Conservation (phyloP, 2,797 vertebrate genomes). For the Chrysocyon brachyurus region DNA sequence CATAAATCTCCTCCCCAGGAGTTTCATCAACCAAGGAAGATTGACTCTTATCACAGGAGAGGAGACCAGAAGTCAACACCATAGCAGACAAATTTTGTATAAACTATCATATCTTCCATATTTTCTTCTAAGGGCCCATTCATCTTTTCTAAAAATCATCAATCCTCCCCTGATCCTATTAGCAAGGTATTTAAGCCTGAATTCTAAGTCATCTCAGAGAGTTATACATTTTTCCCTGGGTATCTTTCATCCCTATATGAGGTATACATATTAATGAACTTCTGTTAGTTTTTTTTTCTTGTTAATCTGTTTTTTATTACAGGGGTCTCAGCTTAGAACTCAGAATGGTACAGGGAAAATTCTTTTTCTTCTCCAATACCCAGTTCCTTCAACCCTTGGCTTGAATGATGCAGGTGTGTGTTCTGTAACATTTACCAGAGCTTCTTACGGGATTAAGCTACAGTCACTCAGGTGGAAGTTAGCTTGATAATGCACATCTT, state of each 20-base stretch:
- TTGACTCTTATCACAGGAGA: background rate
- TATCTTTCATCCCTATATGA: background rate
- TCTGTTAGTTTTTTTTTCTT: background rate
- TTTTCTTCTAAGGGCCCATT: background rate
- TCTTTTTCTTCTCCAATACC: background rate
- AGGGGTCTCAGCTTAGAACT: background rate
- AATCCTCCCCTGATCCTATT: background rate
- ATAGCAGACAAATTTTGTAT: background rate
- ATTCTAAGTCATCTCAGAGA: background rate
- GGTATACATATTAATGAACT: background rate
- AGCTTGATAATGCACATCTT: background rate
- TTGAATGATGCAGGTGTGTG: background rate
- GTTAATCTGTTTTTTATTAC: background rate
- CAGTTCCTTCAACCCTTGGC: background rate
- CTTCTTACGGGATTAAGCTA: background rate
- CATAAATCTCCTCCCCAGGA: background rate
- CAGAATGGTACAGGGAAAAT: background rate
- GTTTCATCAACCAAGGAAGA: background rate
- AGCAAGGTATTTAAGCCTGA: background rate
- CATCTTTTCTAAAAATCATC: background rate
- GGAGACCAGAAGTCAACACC: background rate
- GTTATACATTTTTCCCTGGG: background rate
- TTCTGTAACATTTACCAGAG: background rate
- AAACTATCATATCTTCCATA: background rate
- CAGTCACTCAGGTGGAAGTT: background rate